Percentiles rank a stretch among this genome's conserved stretches.
Evolutionary conservation across 2,797 vertebrate species (phyloP).

Genomic region (Chromis chromis): DNA sequence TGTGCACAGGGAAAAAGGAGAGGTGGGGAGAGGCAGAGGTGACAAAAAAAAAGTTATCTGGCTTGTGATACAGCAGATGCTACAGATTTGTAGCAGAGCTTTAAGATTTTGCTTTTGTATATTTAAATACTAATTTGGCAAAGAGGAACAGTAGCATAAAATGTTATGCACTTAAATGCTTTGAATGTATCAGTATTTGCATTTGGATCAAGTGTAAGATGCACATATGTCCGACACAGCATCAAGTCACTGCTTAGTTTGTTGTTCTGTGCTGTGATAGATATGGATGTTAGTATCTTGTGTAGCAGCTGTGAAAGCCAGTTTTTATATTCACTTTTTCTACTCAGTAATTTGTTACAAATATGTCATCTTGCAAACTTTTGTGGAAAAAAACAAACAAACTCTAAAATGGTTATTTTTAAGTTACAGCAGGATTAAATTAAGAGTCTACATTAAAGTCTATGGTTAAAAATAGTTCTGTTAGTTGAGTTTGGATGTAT

Average conservation of each 20-base stretch:
- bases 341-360: background rate
- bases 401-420: background rate
- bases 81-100: constrained; percentile 44
- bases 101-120: constrained; percentile 16
- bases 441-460: background rate
- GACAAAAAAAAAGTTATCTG: constrained; percentile 39
- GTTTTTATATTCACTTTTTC: constrained; percentile 6
- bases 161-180: constrained; percentile 26
- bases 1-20: constrained; percentile 44
- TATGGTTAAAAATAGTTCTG: no score
- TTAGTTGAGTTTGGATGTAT: no score
- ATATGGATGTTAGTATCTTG: constrained; percentile 10
- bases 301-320: background rate
- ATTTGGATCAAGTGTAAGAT: constrained; percentile 38
- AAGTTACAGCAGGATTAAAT: background rate
- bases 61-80: constrained; percentile 63
- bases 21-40: constrained; percentile 26
- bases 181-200: constrained; percentile 48
- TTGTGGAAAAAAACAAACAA: background rate
- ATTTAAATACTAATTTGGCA: constrained; percentile 24
- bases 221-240: constrained; percentile 38
- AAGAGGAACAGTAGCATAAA: background rate
- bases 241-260: constrained; percentile 1
- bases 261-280: background rate
- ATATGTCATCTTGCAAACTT: background rate